A percentile compares a stretch with the other conserved stretches of the same genome.
Evolutionary conservation across 2,888 invertebrate genomes (phyloP).

Genomic region (Notodonta dromedarius): DNA sequence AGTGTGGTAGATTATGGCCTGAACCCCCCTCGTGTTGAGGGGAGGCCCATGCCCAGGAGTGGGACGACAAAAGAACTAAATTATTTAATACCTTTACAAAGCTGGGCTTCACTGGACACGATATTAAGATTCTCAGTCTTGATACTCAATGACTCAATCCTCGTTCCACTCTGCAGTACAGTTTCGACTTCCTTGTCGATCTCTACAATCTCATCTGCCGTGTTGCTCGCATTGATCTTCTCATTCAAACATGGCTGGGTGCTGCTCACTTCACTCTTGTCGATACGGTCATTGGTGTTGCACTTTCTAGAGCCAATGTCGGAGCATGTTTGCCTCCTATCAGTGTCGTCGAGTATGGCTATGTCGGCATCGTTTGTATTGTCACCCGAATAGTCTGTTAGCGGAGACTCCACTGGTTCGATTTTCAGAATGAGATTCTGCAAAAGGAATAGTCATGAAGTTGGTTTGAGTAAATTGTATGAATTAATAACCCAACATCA

Average conservation of each 20-base stretch:
- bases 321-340: conserved; percentile 62
- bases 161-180: conserved; percentile 77
- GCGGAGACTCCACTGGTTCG: conserved; percentile 73
- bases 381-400: conserved; percentile 79
- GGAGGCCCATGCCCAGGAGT: no score
- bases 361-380: conserved; percentile 77
- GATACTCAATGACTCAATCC: conserved; percentile 76
- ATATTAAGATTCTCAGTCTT: conserved; percentile 74
- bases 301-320: conserved; percentile 56
- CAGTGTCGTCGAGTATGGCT: conserved; percentile 66
- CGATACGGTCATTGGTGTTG: conserved; percentile 49
- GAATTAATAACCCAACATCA: no score
- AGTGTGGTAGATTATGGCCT: no score
- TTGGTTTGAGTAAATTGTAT: no score
- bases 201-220: conserved; percentile 67
- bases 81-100: conserved; percentile 78
- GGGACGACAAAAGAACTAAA: no score
- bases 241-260: conserved; percentile 75
- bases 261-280: conserved; percentile 76
- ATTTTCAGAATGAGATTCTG: conserved; percentile 75
- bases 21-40: no score
- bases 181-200: conserved; percentile 81
- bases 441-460: conserved; percentile 6
- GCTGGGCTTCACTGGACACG: conserved; percentile 69
- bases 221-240: conserved; percentile 51